phyloP scores from a whole-genome alignment of 2,888 invertebrate genomes.

The Sympetrum striolatum region DNA sequence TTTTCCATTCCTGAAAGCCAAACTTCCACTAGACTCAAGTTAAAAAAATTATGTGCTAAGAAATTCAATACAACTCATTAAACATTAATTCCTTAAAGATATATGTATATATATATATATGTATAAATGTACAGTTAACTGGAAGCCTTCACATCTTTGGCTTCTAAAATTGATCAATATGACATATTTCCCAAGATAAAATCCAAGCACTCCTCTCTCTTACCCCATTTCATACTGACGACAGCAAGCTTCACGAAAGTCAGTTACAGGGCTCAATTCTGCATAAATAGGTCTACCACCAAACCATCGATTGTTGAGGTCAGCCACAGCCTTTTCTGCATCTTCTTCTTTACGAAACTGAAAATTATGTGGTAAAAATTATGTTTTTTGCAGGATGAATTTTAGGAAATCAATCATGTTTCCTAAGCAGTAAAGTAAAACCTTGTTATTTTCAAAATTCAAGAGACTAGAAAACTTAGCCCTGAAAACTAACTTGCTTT shows the following conservation, averaged over 20 bases:
- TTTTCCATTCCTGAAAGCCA: conserved; percentile 43
- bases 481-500: no score
- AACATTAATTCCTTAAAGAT: conserved; percentile 8
- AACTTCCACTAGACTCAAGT: conserved; percentile 44
- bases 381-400: background rate
- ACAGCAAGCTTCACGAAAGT: conserved; percentile 99
- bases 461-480: background rate
- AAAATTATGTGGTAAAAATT: conserved; percentile 50
- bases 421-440: background rate
- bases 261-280: conserved; percentile 97
- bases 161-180: background rate
- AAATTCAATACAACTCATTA: background rate
- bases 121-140: background rate
- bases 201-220: conserved; percentile 50
- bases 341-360: conserved; percentile 96
- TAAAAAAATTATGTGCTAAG: background rate
- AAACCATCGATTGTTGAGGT: conserved; percentile 98
- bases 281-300: conserved; percentile 98
- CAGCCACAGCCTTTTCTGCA: conserved; percentile 96
- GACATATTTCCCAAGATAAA: background rate
- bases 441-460: background rate
- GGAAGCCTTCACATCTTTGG: background rate
- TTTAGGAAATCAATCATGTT: background rate
- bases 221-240: conserved; percentile 99
- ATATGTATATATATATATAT: no score